Percentiles rank a stretch among this genome's conserved stretches.
Conservation (phyloP, 2,797 vertebrate species). For the Menidia menidia region DNA sequence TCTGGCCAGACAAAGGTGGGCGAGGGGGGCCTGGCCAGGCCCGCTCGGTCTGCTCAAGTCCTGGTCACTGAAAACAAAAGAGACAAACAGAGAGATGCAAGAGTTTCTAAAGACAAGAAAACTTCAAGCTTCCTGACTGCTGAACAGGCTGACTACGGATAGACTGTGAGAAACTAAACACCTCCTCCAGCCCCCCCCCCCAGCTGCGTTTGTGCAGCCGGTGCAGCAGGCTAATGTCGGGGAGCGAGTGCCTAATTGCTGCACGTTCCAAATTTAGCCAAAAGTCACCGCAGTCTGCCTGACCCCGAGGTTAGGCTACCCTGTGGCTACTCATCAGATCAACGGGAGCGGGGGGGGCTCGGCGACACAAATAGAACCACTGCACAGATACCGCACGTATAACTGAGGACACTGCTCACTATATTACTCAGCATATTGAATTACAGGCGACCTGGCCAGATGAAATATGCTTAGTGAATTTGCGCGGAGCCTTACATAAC, state of each 20-base stretch:
- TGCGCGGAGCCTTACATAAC: slow-evolving; percentile 15
- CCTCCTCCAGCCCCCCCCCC: no score
- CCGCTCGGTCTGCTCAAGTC: slow-evolving; percentile 43
- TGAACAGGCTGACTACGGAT: slow-evolving; percentile 8
- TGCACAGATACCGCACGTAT: slow-evolving; percentile 13
- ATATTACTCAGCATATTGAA: slow-evolving; percentile 20
- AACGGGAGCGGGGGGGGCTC: slow-evolving; percentile 33
- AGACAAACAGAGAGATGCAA: slow-evolving; percentile 27
- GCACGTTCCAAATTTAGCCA: slow-evolving; percentile 70
- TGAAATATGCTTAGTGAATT: slow-evolving; percentile 3
- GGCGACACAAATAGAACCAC: slow-evolving; percentile 29
- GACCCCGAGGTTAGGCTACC: slow-evolving; percentile 68
- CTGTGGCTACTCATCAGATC: slow-evolving; percentile 63
- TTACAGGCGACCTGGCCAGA: slow-evolving; percentile 20
- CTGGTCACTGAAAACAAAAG: slow-evolving; percentile 65
- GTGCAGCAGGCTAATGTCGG: slow-evolving; percentile 55
- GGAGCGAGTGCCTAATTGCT: slow-evolving; percentile 62
- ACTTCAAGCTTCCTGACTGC: neutral
- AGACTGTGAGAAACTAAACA: slow-evolving; percentile 18
- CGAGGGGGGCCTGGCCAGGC: slow-evolving; percentile 56
- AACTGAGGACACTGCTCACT: slow-evolving; percentile 17
- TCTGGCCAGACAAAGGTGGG: slow-evolving; percentile 52
- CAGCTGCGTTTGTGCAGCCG: slow-evolving; percentile 25
- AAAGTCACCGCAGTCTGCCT: slow-evolving; percentile 60
- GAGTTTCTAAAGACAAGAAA: neutral